These are phyloP conservation scores for Timandra comae DNA, from an alignment of 2,888 invertebrate species.

Conservation along the genomic window DNA sequence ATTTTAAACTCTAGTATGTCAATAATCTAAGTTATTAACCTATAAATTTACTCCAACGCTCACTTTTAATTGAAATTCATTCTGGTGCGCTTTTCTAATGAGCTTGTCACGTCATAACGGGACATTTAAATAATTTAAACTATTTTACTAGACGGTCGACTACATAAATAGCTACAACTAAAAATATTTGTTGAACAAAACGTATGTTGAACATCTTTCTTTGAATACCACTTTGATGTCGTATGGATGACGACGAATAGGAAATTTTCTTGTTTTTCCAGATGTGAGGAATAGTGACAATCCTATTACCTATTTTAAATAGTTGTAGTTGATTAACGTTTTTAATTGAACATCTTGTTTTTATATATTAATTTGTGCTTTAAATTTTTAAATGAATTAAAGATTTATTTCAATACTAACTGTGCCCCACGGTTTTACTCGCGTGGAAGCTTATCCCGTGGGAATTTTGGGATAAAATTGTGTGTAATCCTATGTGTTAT, in stretches of 20 bases:
- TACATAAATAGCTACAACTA: conserved; percentile 18
- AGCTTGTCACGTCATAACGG: conserved; percentile 31
- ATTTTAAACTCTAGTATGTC: too few species aligned
- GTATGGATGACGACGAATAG: conserved; percentile 7
- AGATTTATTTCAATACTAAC: too few species aligned
- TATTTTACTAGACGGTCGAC: conserved; percentile 15
- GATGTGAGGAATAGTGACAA: neutral
- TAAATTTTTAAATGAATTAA: too few species aligned
- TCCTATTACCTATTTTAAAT: neutral
- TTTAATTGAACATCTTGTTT: neutral
- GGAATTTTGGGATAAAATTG: too few species aligned
- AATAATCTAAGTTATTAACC: conserved; percentile 38
- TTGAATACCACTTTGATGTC: conserved; percentile 24
- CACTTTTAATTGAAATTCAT: conserved; percentile 50
- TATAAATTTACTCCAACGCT: conserved; percentile 28
- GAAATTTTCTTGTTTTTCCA: conserved; percentile 17
- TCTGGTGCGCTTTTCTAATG: conserved; percentile 38
- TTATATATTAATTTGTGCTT: too few species aligned
- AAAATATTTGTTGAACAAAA: conserved; percentile 29
- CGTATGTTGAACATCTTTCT: conserved; percentile 24
- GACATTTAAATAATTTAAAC: conserved; percentile 23
- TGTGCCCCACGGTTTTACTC: too few species aligned
- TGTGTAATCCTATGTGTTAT: too few species aligned
- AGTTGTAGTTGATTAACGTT: neutral
- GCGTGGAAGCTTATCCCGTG: too few species aligned